Base-by-base conservation (phyloP, 2,797 vertebrate species). In the Diplodus sargus region DNA sequence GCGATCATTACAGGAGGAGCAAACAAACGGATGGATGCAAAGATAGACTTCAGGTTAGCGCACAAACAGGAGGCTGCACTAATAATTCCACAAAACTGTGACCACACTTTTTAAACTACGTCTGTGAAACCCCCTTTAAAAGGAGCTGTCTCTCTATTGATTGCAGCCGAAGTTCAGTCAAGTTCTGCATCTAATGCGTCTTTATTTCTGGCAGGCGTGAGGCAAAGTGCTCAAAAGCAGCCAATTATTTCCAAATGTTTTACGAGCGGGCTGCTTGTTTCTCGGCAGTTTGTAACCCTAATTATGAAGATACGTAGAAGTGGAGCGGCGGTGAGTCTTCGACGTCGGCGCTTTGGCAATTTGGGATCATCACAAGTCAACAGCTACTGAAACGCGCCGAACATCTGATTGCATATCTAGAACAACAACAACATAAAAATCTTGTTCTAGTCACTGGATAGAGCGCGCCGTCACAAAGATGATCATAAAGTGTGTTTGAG, bases 21-120 rank as follows among this genome's bases (percentile, higher is more conserved):
- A 88, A 89, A 91, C 87, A 87, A 82, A 86, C 79, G 58, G 66
- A 25, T 45, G 49, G 54, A 76, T 77, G 15, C 48, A 51, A 34
- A 64, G 61, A 67, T 49, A 22, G 70, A 76, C 52, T 58, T 67
- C 4, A 48, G 71, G 72, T 15, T 60, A 47, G 53, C 25, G 53
- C 51, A 70, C 20, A 57, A 25, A 52, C 18, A 22, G 20, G 49
- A 73, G 20, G 25, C 58, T 66, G 28, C 39, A 30, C 42, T 53
- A 42, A 61, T 58, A 64, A 52, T 10, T 76, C 69, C 25, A 5
- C 39, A 49, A 49, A 62, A 64, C 66, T 22, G 60, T 51, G 80
- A 71, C 70, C 65, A 7, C 51, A 49, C 58, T 18, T 39, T 61
- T 72, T 7, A 6, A 10, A 18, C 30, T 4, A 8, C 3, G 23